Base-by-base conservation (phyloP, 2,797 vertebrate species). In the Peromyscus attwateri region DNA sequence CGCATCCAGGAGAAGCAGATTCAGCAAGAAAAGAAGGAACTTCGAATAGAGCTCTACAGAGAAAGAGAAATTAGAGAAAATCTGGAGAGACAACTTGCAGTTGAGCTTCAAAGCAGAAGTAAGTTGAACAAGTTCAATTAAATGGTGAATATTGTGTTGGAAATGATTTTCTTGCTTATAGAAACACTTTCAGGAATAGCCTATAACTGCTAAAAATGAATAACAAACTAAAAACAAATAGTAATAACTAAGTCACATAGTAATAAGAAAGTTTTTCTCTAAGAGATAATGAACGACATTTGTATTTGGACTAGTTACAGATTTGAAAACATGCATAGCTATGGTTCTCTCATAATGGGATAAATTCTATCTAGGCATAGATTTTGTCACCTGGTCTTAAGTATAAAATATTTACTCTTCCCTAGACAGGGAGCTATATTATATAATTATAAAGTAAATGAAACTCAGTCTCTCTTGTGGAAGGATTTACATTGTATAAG, bases 1-100 rank as follows among this genome's bases (percentile, higher is more conserved):
- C 99, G 99, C n/a, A 99, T 99, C 55, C 99, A 99, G 98, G 99
- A 99, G 95, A 99, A 99, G 97, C 99, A 99, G 98, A 99, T 99
- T 98, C 99, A 99, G 97, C 99, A 99, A 77, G 99, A 99, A 98
- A 99, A 99, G 97, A 98, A 99, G 81, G 99, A 99, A 97, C 98
- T 99, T 98, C 99, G 99, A 98, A 98, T 99, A 99, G 99, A 99
- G 98, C 99, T 99, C 55, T 99, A 99, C 98, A 98, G 99, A 97
- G 99, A 99, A 97, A 96, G 99, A 93, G 99, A 99, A 97, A 99
- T 99, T 96, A 99, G 99, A 81, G 99, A 99, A 99, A 99, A 98
- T 95, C 99, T 99, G 98, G 99, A 99, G 97, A 99, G 99, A 89
- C 99, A 99, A 97, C 99, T 99, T 84, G 99, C 99, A 97, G 99